A percentile compares a stretch with the other conserved stretches of the same genome.
Evolutionary conservation across 64 coral and sea anemone species (phyloP).

Genomic region (Stichodactyla mertensii): DNA sequence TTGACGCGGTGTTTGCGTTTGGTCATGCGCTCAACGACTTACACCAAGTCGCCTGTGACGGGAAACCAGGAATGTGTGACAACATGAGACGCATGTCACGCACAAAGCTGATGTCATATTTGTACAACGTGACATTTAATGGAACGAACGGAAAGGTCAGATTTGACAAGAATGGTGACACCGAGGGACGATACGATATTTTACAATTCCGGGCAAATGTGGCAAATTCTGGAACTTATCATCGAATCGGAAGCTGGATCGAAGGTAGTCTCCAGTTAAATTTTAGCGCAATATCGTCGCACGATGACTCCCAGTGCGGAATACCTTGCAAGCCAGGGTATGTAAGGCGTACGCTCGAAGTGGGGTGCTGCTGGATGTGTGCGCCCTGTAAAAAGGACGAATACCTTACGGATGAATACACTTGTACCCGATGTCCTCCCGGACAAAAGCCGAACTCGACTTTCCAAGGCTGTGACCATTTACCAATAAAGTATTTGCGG

Average conservation of each 20-base stretch:
- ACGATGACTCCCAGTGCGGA: slow-evolving; percentile 48
- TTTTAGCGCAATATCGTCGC: background rate
- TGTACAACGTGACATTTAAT: slow-evolving; percentile 67
- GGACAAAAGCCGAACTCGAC: slow-evolving; percentile 37
- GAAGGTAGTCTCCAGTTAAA: slow-evolving; percentile 17
- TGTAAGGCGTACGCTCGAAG: slow-evolving; percentile 23
- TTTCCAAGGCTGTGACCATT: slow-evolving; percentile 49
- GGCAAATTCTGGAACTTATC: background rate
- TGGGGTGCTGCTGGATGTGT: slow-evolving; percentile 81
- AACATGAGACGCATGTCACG: slow-evolving; percentile 29
- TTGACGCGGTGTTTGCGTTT: slow-evolving; percentile 78
- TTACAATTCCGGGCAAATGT: slow-evolving; percentile 9
- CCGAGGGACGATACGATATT: slow-evolving; percentile 58
- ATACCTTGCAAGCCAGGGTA: slow-evolving; percentile 44
- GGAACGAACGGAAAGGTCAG: slow-evolving; percentile 56
- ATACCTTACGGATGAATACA: slow-evolving; percentile 50
- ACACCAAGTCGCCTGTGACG: slow-evolving; percentile 41
- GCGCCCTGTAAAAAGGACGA: slow-evolving; percentile 38
- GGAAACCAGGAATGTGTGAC: slow-evolving; percentile 35
- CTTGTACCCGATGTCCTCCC: slow-evolving; percentile 50
- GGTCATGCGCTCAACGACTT: slow-evolving; percentile 69
- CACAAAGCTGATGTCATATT: slow-evolving; percentile 36
- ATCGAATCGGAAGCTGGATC: slow-evolving; percentile 53
- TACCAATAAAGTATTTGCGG: slow-evolving; percentile 35
- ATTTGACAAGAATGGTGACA: slow-evolving; percentile 66